phyloP scores from a whole-genome alignment of 2,888 invertebrate species.

The Agapostemon virescens region DNA sequence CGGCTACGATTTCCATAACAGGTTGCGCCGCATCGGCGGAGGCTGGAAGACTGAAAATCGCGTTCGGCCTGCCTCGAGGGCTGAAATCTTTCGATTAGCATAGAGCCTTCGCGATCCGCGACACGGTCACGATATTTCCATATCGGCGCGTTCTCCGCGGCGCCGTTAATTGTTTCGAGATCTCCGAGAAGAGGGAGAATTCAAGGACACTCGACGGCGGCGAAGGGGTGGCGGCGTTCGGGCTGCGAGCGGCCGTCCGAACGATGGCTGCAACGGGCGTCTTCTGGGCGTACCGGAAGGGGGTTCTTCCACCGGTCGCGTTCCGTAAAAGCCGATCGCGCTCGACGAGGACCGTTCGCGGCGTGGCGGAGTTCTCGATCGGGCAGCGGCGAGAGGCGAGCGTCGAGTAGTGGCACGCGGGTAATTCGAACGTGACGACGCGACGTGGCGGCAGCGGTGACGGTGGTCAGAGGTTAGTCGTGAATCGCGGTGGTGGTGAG shows the following conservation, averaged over 20 bases:
- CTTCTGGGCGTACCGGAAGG: not conserved
- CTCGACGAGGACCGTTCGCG: not conserved
- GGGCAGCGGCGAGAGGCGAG: conserved; percentile 20
- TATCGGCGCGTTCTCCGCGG: not conserved
- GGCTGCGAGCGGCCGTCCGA: not conserved
- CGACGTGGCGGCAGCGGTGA: conserved; percentile 30
- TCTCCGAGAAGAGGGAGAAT: too few species aligned
- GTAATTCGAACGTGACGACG: conserved; percentile 66
- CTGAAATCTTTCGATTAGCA: conserved; percentile 16
- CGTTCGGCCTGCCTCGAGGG: not conserved
- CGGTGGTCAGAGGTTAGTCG: conserved; percentile 47
- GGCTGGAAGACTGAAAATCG: conserved; percentile 8
- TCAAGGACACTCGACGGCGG: not conserved
- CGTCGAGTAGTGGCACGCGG: conserved; percentile 55
- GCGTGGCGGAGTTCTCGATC: not conserved
- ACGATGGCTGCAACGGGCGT: not conserved
- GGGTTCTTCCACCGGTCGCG: not conserved
- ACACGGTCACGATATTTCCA: not conserved
- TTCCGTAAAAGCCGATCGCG: conserved; percentile 49
- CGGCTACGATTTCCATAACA: conserved; percentile 16
- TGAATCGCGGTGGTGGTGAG: conserved; percentile 58
- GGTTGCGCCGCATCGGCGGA: not conserved
- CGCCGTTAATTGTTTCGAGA: not conserved
- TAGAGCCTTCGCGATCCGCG: not conserved
- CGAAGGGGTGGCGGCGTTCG: not conserved